Percentiles rank a stretch among this genome's conserved stretches.
Conservation (phyloP, 2,888 invertebrate species). For the Choreutis nemorana region DNA sequence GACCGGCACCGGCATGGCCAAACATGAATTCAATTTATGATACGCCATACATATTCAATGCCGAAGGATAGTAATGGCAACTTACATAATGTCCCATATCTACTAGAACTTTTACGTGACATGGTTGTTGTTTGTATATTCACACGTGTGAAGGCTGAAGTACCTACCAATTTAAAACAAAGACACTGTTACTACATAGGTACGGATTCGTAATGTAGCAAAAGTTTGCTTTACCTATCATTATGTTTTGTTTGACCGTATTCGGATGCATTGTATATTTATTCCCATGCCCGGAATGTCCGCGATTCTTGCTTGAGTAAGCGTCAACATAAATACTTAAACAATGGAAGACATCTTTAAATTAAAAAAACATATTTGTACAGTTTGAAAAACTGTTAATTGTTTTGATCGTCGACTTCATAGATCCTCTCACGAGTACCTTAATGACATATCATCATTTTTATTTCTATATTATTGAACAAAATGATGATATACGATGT, state of each 20-base stretch:
- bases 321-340: too few species aligned
- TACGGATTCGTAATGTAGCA: background rate
- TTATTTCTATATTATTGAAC: too few species aligned
- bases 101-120: conserved; percentile 11
- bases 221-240: background rate
- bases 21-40: conserved; percentile 21
- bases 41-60: conserved; percentile 15
- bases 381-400: too few species aligned
- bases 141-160: conserved; percentile 7
- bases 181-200: background rate
- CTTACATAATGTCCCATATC: conserved; percentile 12
- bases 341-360: too few species aligned
- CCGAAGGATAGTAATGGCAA: conserved; percentile 7
- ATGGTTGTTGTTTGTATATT: conserved; percentile 10
- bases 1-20: too few species aligned
- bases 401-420: too few species aligned
- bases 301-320: too few species aligned
- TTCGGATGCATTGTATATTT: background rate
- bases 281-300: conserved; percentile 1
- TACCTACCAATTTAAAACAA: conserved; percentile 1
- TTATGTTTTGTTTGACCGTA: background rate
- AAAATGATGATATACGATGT: too few species aligned
- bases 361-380: too few species aligned
- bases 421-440: too few species aligned
- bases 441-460: too few species aligned